Base-by-base conservation (phyloP, 2,888 invertebrate genomes). In the Uropetala carovei region DNA sequence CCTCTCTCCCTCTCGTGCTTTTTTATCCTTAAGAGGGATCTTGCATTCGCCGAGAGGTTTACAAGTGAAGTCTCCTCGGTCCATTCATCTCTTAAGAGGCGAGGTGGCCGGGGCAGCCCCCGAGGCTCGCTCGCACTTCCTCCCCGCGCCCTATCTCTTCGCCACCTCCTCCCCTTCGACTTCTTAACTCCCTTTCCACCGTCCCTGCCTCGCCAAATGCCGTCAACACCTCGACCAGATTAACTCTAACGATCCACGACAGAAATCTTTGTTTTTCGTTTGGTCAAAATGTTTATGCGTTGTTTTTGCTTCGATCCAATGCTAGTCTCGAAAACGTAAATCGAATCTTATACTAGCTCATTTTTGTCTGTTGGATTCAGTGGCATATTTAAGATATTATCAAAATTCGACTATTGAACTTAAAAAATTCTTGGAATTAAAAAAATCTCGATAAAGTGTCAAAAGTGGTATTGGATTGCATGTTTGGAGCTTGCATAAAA, bases 1-100 rank as follows among this genome's bases (percentile, higher is more conserved):
- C 18, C 56, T 43, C 57, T 57, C 56, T 57, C 56, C 83, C 58
- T 64, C 64, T n/a, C 10, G 68, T 27, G 27, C 75, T 13, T 64
- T 89, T 89, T 89, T 68, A 89, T 89, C 89, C 89, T 89, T 43
- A 68, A 18, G n/a, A 43, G 43, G 89, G 56, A 89, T 89, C 89
- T 89, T 64, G 64, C 89, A 89, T 64, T 64, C 68, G 30, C 64
- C 64, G 68, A 43, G 89, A 60, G 89, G 43, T 89, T 89, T 89
- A 89, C 64, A 89, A 64, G 64, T 64, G 68, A 64, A 43, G 43
- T 43, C 64, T 64, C 43, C n/a, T 68, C 60, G 64, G 64, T 89
- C 64, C 89, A 89, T 89, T 64, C 89, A 89, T 89, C 64, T 89
- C 56, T 27, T 30, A 30, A 18, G n/a, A 14, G 85, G 59, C 30